phyloP scores from a whole-genome alignment of 1,140 invertebrate species.

The Drosophila seguyi region DNA sequence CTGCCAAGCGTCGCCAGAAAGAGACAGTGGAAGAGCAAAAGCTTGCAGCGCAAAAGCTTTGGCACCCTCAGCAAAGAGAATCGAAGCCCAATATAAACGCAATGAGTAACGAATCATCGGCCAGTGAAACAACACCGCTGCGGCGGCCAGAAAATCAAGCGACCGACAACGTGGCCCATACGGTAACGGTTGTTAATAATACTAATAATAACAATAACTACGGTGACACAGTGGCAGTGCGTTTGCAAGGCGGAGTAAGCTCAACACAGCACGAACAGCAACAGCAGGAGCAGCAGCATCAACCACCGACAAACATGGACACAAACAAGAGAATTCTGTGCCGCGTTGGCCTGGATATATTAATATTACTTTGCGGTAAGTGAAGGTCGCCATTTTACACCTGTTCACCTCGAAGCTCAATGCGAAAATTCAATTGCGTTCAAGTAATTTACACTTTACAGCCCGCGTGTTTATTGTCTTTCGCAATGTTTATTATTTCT shows the following conservation, averaged over 20 bases:
- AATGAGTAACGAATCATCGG: slow-evolving; percentile 80
- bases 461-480: slow-evolving; percentile 35
- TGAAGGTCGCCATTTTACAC: slow-evolving; percentile 21
- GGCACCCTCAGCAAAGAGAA: slow-evolving; percentile 34
- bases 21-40: slow-evolving; percentile 23
- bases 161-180: slow-evolving; percentile 63
- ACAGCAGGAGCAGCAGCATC: slow-evolving; percentile 17
- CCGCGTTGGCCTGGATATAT: slow-evolving; percentile 74
- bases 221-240: slow-evolving; percentile 52
- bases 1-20: slow-evolving; percentile 45
- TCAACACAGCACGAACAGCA: slow-evolving; percentile 1
- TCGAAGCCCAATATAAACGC: slow-evolving; percentile 56
- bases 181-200: slow-evolving; percentile 13
- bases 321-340: slow-evolving; percentile 79
- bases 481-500: slow-evolving; percentile 66
- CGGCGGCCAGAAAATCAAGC: slow-evolving; percentile 57
- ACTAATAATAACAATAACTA: slow-evolving; percentile 38
- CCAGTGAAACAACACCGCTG: slow-evolving; percentile 78
- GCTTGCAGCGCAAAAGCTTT: slow-evolving; percentile 59
- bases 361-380: slow-evolving; percentile 80
- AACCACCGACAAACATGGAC: slow-evolving; percentile 62
- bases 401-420: slow-evolving; percentile 26
- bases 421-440: slow-evolving; percentile 25
- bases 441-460: slow-evolving; percentile 15
- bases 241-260: slow-evolving; percentile 29